A percentile compares a stretch with the other conserved stretches of the same genome.
Evolutionary conservation across 1,140 invertebrate genomes (phyloP).

Genomic region (Bombyx mandarina): DNA sequence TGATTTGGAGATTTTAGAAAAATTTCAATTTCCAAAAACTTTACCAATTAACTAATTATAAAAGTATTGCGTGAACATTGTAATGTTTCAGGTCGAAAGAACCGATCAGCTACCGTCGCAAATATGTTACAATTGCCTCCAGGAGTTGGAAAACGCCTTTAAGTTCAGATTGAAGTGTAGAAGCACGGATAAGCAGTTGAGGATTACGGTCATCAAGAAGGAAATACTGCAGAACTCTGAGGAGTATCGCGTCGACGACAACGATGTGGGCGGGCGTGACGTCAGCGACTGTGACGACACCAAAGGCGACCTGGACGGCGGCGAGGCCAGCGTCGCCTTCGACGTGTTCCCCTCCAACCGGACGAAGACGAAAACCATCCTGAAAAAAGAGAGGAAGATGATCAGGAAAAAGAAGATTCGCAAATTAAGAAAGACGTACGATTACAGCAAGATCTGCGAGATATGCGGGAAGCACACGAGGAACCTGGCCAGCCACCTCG

Average conservation of each 20-base stretch:
- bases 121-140: constrained; percentile 53
- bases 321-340: not conserved
- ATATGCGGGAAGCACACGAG: constrained; percentile 60
- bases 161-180: constrained; percentile 64
- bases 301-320: constrained; percentile 4
- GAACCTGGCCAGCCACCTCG: constrained; percentile 67
- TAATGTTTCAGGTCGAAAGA: constrained; percentile 43
- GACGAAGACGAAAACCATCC: constrained; percentile 22
- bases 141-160: constrained; percentile 53
- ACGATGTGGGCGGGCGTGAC: not conserved
- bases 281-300: not conserved
- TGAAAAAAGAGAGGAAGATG: constrained; percentile 14
- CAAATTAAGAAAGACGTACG: constrained; percentile 35
- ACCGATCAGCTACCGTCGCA: constrained; percentile 51
- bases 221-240: constrained; percentile 21
- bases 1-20: no score
- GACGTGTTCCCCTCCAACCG: constrained; percentile 24
- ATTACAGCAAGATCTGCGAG: constrained; percentile 66
- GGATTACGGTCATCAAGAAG: constrained; percentile 33
- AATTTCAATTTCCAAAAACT: not conserved
- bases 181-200: constrained; percentile 42
- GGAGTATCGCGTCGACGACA: not conserved
- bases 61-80: constrained; percentile 7
- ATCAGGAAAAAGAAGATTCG: constrained; percentile 33
- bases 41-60: constrained; percentile 9